Base-by-base conservation (phyloP, 2,113 vertebrate genomes). In the Megatriorchis doriae region DNA sequence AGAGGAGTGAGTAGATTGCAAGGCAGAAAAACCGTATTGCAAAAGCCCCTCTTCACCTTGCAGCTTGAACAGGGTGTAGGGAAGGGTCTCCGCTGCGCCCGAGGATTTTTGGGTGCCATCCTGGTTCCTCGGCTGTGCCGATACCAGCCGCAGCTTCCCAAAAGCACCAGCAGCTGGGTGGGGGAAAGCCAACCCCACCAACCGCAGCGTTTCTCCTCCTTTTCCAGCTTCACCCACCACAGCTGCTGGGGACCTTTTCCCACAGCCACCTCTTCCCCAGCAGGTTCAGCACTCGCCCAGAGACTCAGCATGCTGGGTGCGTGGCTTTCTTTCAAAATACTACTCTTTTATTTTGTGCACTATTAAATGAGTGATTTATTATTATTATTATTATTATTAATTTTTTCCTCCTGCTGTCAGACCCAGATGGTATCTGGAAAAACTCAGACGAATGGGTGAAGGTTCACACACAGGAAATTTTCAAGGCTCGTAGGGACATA, bases 51-150 rank as follows among this genome's bases (percentile, higher is more conserved):
- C 36, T 66, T 47, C 21, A 22, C 14, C 9, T 25, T 29, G 26
- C 63, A 81, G n/a, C 56, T 63, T 66, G 63, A 47, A 32, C 11
- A 9, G n/a, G 63, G 31, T 21, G 16, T 17, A 65, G 34, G 11
- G 15, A 75, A 27, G 18, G 21, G 34, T 40, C 18, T 32, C 43
- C 26, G 14, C 58, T 20, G 40, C 22, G n/a, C n/a, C 32, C 3
- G 1, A 42, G 19, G 16, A 29, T 81, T 19, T 38, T 62, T 34
- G 42, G n/a, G 13, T 68, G 26, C 19, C 47, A 74, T 31, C 42
- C 29, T 22, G 50, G 53, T 9, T 65, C 38, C 26, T 42, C 1
- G 0, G 45, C 20, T 29, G 31, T 34, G 10, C 9, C 4, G 11
- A 61, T 15, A 47, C 8, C 6, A 40, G 20, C 10, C 2, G 0